Base-by-base conservation (phyloP, 2,797 vertebrate genomes). In the Pogonophryne albipinna region DNA sequence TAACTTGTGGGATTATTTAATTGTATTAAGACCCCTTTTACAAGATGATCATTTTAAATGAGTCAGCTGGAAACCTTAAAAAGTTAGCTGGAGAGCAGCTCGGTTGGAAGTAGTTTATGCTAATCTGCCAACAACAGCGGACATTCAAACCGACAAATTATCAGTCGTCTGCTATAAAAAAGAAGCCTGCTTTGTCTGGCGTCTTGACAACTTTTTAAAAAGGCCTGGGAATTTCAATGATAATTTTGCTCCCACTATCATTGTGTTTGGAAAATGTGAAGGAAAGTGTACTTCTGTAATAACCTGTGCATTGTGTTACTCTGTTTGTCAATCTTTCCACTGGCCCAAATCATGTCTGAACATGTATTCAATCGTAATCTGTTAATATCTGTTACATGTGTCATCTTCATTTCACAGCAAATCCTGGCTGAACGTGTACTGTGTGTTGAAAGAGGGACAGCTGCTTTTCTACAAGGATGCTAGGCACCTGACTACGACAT, bases 341-440 rank as follows among this genome's bases (percentile, higher is more conserved):
- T 41, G n/a, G 10, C 20, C 20, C 27, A 65, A 44, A 10, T 47
- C 17, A 31, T 41, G 11, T 59, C 7, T 19, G 66, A 2, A 41
- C 23, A 57, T 49, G n/a, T 17, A 14, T 52, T 49, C 10, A 52
- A 19, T 59, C n/a, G 16, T 4, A 52, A 23, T 27, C 17, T 72
- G 12, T 20, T 46, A 45, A 27, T 4, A 63, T 71, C 11, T n/a
- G 19, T 17, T 41, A 13, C 1, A 58, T 61, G 44, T 84, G 10
- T 66, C 7, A 7, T 75, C 67, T 53, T 71, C n/a, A 50, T 82
- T 79, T 86, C 53, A 57, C 79, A 91, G 89, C 78, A 98, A 97
- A 85, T 98, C 97, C 1, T 98, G 97, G 97, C 94, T 96, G 87
- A 96, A 96, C 5, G 93, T 98, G 63, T 97, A 96, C 79, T 98